Percentiles rank a stretch among this genome's conserved stretches.
These are phyloP conservation scores for Neuroterus valhalla DNA, from an alignment of 1,140 invertebrate genomes.

Conservation along the genomic window DNA sequence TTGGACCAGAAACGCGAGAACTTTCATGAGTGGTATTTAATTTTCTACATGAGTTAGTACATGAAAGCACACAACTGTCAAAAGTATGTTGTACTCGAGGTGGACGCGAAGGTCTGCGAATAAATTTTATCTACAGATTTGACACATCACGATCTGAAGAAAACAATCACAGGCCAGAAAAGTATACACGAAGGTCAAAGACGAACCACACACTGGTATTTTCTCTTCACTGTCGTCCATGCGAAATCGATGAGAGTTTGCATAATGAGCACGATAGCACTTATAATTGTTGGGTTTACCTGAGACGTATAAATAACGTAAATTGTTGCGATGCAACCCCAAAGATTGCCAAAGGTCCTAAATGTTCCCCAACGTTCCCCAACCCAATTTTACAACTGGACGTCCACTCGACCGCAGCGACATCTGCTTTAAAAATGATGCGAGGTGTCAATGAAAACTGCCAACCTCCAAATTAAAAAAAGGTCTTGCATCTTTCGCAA, in stretches of 20 bases:
- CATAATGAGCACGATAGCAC: constrained; percentile 1
- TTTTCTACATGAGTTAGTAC: background rate
- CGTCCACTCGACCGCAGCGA: constrained; percentile 39
- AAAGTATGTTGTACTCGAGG: constrained; percentile 33
- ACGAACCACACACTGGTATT: background rate
- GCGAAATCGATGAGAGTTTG: constrained; percentile 3
- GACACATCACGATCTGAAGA: constrained; percentile 55
- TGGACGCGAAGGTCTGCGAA: constrained; percentile 31
- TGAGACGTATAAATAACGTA: constrained; percentile 40
- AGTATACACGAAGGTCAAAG: constrained; percentile 6
- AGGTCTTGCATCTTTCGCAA: background rate
- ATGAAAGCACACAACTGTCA: constrained; percentile 44
- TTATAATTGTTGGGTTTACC: constrained; percentile 36
- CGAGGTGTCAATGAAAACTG: constrained; percentile 35
- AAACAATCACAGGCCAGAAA: constrained; percentile 50
- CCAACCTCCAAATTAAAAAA: constrained; percentile 25
- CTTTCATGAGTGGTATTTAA: background rate
- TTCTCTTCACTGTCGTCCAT: background rate
- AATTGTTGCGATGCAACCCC: constrained; percentile 35
- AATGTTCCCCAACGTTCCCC: constrained; percentile 43
- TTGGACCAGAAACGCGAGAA: background rate
- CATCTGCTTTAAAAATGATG: constrained; percentile 33
- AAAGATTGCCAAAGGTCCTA: constrained; percentile 42
- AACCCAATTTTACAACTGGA: constrained; percentile 31
- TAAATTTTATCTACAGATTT: constrained; percentile 40